Conservation (phyloP, 2,797 vertebrate species). For the Poecilia picta region DNA sequence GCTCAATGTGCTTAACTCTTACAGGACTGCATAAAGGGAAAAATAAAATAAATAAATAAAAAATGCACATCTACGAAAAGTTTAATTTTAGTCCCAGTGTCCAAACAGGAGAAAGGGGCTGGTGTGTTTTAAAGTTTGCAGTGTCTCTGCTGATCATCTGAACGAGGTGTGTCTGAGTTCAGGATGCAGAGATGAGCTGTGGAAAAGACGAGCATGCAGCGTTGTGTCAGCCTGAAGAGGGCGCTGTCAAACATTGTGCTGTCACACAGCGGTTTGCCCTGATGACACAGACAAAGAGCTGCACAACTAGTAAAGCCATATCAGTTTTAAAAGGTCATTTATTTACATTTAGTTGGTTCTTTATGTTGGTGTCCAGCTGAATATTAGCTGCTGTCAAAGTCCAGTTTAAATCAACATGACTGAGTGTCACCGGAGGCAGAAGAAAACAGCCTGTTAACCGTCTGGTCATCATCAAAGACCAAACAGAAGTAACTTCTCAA, state of each 20-base stretch:
- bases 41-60: neutral
- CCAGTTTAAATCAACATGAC: neutral
- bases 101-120: neutral
- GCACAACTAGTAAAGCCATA: neutral
- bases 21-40: neutral
- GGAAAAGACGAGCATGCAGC: conserved; percentile 12
- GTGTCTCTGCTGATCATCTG: conserved; percentile 43
- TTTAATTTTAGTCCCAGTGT: neutral
- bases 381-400: neutral
- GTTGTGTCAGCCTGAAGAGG: neutral
- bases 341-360: neutral
- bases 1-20: neutral
- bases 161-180: conserved; percentile 30
- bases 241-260: conserved; percentile 13
- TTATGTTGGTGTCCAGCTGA: neutral
- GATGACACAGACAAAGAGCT: neutral
- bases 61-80: neutral
- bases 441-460: neutral
- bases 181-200: conserved; percentile 5
- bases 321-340: neutral
- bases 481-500: neutral
- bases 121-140: neutral
- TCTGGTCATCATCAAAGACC: neutral
- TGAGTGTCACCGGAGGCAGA: neutral
- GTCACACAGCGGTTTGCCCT: neutral